Evolutionary conservation across 2,797 vertebrate genomes (phyloP).

Genomic region (Neomorphus geoffroyi): DNA sequence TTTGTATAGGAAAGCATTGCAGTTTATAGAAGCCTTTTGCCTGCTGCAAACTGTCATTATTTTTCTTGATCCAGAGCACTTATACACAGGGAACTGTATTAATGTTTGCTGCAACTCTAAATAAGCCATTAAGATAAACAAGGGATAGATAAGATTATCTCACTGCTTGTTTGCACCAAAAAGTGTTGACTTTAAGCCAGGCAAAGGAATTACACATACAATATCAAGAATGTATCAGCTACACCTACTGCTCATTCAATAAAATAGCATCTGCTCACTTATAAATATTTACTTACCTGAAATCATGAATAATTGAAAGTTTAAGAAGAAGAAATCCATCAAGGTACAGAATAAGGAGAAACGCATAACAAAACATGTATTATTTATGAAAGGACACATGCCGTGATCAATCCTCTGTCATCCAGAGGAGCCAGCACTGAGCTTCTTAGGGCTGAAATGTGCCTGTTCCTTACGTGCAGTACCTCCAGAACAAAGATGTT

Average conservation of each 20-base stretch:
- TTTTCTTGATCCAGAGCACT: neutral
- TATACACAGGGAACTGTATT: neutral
- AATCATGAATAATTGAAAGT: neutral
- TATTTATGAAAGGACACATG: neutral
- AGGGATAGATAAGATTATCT: neutral
- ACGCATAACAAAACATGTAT: neutral
- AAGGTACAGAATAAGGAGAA: neutral
- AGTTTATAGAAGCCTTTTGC: neutral
- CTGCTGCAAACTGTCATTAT: accelerated
- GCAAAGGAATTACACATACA: neutral
- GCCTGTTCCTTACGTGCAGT: neutral
- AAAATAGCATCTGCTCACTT: neutral
- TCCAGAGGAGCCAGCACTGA: neutral
- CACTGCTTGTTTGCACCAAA: neutral
- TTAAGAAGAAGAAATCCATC: neutral
- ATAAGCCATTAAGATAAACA: neutral
- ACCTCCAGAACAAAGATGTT: neutral
- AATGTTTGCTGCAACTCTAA: neutral
- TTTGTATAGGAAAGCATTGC: neutral
- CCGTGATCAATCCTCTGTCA: neutral
- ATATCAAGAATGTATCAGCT: neutral
- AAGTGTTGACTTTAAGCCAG: neutral
- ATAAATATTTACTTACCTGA: neutral
- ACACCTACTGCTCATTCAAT: neutral
- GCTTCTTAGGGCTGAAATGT: neutral